A percentile compares a stretch with the other conserved stretches of the same genome.
Conservation (phyloP, 1,140 invertebrate genomes). For the Chrysoperla carnea region DNA sequence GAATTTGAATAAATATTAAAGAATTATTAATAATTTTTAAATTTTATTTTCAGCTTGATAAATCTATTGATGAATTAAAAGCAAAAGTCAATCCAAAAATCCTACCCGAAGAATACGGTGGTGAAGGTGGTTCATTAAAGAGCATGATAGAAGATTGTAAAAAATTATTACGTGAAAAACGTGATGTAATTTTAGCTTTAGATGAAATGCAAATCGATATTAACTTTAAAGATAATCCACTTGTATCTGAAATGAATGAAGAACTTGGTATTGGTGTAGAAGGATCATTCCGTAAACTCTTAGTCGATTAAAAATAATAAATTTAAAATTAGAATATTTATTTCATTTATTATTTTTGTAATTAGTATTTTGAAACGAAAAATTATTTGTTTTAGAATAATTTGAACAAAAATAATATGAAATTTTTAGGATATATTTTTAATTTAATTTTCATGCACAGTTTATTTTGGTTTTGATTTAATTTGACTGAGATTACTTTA, state of each 20-base stretch:
- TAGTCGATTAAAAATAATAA: constrained; percentile 43
- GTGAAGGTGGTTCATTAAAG: constrained; percentile 48
- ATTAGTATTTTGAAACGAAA: no score
- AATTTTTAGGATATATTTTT: no score
- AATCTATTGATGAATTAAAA: constrained; percentile 45
- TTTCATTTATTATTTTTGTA: no score
- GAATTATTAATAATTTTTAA: no score
- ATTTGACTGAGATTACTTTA: no score
- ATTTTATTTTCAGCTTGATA: constrained; percentile 41
- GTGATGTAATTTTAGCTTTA: constrained; percentile 46
- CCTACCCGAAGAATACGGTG: constrained; percentile 72
- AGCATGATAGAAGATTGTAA: constrained; percentile 68
- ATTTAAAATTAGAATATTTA: no score
- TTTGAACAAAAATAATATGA: no score
- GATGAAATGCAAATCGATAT: constrained; percentile 66
- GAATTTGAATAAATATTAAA: no score
- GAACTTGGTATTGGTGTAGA: constrained; percentile 45
- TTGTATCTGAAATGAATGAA: constrained; percentile 41
- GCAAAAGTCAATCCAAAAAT: constrained; percentile 51
- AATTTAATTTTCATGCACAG: no score
- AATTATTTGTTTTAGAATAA: no score
- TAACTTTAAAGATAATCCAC: constrained; percentile 35
- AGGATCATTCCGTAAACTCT: constrained; percentile 63
- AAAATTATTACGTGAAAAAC: constrained; percentile 37
- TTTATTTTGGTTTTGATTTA: no score